A percentile compares a stretch with the other conserved stretches of the same genome.
phyloP scores from a whole-genome alignment of 1,140 invertebrate species.

The Centruroides vittatus region DNA sequence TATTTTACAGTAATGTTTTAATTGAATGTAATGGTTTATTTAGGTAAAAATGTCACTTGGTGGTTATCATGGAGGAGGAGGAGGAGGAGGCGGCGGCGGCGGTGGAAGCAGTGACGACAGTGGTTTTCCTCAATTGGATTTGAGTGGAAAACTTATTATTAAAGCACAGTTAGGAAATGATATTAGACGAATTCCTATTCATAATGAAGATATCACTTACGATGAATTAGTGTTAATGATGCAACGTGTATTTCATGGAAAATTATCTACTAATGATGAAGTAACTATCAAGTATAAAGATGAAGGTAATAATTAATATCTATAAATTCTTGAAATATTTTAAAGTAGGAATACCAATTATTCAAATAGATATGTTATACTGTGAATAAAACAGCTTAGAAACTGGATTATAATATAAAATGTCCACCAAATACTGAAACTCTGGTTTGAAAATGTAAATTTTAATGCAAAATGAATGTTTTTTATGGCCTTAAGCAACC shows the following conservation, averaged over 20 bases:
- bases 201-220: conserved; percentile 62
- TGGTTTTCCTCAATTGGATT: conserved; percentile 26
- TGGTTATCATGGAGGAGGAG: background rate
- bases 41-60: too few species aligned
- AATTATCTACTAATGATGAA: conserved; percentile 48
- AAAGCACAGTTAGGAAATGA: conserved; percentile 52
- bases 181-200: conserved; percentile 53
- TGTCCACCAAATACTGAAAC: too few species aligned
- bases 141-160: conserved; percentile 40
- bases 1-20: too few species aligned
- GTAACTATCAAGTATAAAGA: conserved; percentile 59
- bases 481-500: too few species aligned
- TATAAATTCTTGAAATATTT: conserved; percentile 4
- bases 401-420: too few species aligned
- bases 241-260: conserved; percentile 54
- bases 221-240: conserved; percentile 63
- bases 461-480: too few species aligned
- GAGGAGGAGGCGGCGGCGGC: background rate
- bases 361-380: too few species aligned
- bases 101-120: conserved; percentile 11
- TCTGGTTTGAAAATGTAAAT: too few species aligned
- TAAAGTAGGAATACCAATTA: too few species aligned
- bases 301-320: conserved; percentile 39
- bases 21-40: too few species aligned
- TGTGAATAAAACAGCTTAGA: too few species aligned